Base-by-base conservation (phyloP, 30 jellyfish, hydroid and myxozoan species). In the Sanderia malayensis region DNA sequence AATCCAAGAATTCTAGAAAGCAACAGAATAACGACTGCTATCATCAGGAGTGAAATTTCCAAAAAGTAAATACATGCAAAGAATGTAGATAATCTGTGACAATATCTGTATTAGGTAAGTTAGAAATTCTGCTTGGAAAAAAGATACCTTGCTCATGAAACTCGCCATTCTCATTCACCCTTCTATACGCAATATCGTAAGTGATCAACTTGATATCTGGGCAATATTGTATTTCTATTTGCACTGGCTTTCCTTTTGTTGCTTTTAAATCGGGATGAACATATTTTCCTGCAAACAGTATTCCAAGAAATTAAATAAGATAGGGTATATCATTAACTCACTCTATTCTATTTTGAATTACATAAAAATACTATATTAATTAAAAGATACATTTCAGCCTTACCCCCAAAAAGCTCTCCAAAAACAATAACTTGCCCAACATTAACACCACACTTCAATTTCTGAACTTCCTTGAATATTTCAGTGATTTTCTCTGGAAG, bases 341-440 rank as follows among this genome's bases (percentile, higher is more conserved):
- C n/a, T n/a, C n/a, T n/a, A n/a, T n/a, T n/a, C n/a, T n/a, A n/a
- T n/a, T n/a, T n/a, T n/a, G n/a, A n/a, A n/a, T n/a, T n/a, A n/a
- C n/a, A n/a, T n/a, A n/a, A n/a, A n/a, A n/a, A n/a, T n/a, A n/a
- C n/a, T n/a, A n/a, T n/a, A n/a, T n/a, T n/a, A n/a, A n/a, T n/a
- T n/a, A n/a, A n/a, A n/a, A n/a, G n/a, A n/a, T n/a, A n/a, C n/a
- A n/a, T n/a, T n/a, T n/a, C n/a, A n/a, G n/a, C 53, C 87, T 2
- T 79, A 90, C 98, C 98, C 47, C 98, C 98, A 59, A 74, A 90
- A 33, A 90, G 37, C 49, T 90, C 98, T 32, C 98, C 98, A 62
- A 49, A 90, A 20, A 90, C 81, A 9, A 84, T 61, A 20, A 90
- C 93, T 58, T 90, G 98, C 15, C 58, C 58, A 10, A 90, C 29